Conservation (phyloP, 2,888 invertebrate genomes). For the Rhaphigaster nebulosa region DNA sequence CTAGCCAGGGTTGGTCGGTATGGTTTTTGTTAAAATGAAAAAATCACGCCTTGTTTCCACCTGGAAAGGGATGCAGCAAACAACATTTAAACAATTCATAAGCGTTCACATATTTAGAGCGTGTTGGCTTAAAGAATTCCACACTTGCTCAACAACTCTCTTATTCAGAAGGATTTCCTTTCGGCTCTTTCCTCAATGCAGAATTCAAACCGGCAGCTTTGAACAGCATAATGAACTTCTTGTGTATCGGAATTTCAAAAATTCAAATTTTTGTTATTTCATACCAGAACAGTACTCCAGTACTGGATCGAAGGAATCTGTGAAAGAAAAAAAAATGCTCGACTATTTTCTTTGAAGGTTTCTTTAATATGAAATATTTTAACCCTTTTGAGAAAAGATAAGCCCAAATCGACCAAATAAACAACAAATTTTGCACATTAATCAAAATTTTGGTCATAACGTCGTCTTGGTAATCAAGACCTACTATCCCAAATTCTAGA, state of each 20-base stretch:
- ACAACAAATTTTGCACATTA: no score
- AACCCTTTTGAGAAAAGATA: no score
- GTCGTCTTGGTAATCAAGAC: no score
- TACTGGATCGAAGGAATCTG: no score
- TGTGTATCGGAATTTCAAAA: background rate
- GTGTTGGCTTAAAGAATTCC: constrained; percentile 25
- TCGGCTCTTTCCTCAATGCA: background rate
- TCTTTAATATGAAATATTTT: no score
- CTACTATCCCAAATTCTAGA: no score
- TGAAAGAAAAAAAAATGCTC: no score
- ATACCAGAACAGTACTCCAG: background rate
- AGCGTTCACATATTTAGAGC: constrained; percentile 36
- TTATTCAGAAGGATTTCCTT: constrained; percentile 22
- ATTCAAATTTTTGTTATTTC: background rate
- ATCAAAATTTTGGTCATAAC: no score
- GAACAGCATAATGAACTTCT: background rate
- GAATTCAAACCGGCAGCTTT: background rate
- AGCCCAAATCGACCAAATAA: no score
- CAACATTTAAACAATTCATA: constrained; percentile 41
- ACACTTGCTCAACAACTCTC: background rate
- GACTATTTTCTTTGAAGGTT: background rate
- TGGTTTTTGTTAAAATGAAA: constrained; percentile 3
- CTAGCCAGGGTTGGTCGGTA: background rate
- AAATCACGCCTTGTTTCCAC: constrained; percentile 16
- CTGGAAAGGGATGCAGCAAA: background rate